A percentile compares a stretch with the other conserved stretches of the same genome.
These are phyloP conservation scores for Hyposmocoma kahamanoa DNA, from an alignment of 1,140 invertebrate species.

Conservation along the genomic window DNA sequence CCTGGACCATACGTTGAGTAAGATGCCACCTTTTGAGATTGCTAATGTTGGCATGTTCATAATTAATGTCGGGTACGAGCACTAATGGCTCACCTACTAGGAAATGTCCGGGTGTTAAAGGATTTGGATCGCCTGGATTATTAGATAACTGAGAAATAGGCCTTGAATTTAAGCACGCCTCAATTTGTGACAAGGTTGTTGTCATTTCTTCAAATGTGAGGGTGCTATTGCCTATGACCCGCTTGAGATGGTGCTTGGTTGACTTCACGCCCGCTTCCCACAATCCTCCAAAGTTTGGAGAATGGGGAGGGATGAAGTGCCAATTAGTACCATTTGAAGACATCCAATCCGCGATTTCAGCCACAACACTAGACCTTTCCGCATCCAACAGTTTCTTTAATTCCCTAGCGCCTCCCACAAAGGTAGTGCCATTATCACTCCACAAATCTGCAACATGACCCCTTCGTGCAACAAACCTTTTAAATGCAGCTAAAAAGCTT, in stretches of 20 bases:
- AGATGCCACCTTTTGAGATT: constrained; percentile 5
- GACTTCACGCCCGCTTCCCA: constrained; percentile 1
- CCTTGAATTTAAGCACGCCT: constrained; percentile 19
- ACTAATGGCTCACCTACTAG: constrained; percentile 30
- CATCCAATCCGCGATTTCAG: background rate
- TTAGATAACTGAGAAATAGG: constrained; percentile 8
- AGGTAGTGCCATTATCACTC: constrained; percentile 4
- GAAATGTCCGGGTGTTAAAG: constrained; percentile 28
- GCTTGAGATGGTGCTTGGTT: background rate
- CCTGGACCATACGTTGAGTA: constrained; percentile 6
- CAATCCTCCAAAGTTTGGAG: constrained; percentile 4
- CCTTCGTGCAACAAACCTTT: background rate
- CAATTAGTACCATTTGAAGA: background rate
- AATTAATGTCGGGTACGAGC: constrained; percentile 7
- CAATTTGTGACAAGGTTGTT: background rate
- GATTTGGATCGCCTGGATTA: constrained; percentile 17
- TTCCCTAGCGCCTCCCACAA: background rate
- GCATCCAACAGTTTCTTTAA: background rate
- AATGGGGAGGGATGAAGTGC: constrained; percentile 2
- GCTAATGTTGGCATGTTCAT: background rate
- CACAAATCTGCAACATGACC: background rate
- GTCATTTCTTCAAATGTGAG: constrained; percentile 1
- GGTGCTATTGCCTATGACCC: background rate
- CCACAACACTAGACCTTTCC: background rate
- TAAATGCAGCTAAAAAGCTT: background rate